phyloP scores from a whole-genome alignment of 1,140 invertebrate genomes.

The Vollenhovia emeryi region DNA sequence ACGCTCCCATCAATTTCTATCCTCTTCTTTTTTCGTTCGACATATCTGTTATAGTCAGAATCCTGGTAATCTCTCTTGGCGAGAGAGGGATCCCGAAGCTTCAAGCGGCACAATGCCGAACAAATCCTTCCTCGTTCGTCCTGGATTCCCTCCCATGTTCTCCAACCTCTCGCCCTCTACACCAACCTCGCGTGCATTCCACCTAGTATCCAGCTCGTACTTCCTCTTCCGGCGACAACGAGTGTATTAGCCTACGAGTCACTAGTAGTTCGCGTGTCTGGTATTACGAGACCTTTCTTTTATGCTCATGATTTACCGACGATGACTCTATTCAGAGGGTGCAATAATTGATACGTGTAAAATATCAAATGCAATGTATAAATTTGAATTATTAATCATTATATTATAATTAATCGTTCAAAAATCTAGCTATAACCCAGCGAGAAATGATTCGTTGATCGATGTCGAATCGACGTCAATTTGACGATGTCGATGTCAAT shows the following conservation, averaged over 20 bases:
- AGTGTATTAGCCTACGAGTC: conserved; percentile 6
- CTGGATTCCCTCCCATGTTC: conserved; percentile 1
- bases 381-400: conserved; percentile 21
- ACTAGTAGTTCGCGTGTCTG: not conserved
- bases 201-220: not conserved
- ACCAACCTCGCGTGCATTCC: not conserved
- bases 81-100: conserved; percentile 34
- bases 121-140: conserved; percentile 50
- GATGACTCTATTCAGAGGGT: not conserved
- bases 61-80: conserved; percentile 35
- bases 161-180: not conserved
- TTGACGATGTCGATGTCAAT: too few relatives aligned
- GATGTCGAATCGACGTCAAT: too few relatives aligned
- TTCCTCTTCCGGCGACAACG: conserved; percentile 11
- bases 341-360: not conserved
- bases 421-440: not conserved
- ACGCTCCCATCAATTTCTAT: conserved; percentile 30
- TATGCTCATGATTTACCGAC: not conserved
- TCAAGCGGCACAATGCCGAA: conserved; percentile 50
- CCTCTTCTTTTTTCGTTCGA: conserved; percentile 5
- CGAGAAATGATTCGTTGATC: too few relatives aligned
- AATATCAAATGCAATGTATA: not conserved
- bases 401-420: not conserved
- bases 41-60: conserved; percentile 38
- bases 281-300: not conserved